Evolutionary conservation across 1,140 invertebrate genomes (phyloP), one percentile per base, ranked within the genome.

Genomic region (Dendroctonus valens): DNA sequence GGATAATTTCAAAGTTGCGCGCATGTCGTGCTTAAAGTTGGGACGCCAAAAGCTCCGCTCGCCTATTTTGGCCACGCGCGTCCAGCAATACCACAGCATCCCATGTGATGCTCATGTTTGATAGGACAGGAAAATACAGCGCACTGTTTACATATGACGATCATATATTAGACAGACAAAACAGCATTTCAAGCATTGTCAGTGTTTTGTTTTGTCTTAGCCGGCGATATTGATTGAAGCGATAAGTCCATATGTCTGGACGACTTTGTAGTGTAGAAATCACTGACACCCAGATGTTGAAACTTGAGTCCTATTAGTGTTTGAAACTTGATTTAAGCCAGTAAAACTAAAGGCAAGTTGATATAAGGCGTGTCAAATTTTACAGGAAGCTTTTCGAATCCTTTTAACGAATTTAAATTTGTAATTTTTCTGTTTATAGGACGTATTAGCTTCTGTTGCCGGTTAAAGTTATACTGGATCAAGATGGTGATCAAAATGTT

Each of bases 41-140:
- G 15, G 51, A 52, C 55, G 40, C n/a, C 42, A 40, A 42, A 53
- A 63, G 26, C 50, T 57, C 63, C 44, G 46, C 38, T 66, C 55
- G 64, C 64, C 64, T 66, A 66, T 66, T 66, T 66, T 66, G 64
- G 64, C 51, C 40, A 66, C 42, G 55, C 26, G 26, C 54, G 61
- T 5, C 50, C 26, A 41, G 38, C 50, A 7, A 8, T 15, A 15
- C 11, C 15, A 8, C 50, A 7, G 26, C 14, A n/a, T 38, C 52
- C 7, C 6, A 9, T 12, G 52, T 8, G 38, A 38, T 37, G 52
- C 8, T 38, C 52, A 54, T 38, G 8, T 12, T 37, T 50, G 12
- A 50, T 14, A 8, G 8, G 42, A 46, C 8, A 46, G n/a, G 42
- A 12, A 46, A 12, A 46, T 9, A 46, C 42, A 12, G 8, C n/a